A percentile compares a stretch with the other conserved stretches of the same genome.
phyloP scores from a whole-genome alignment of 2,888 invertebrate genomes.

The Mermis nigrescens region DNA sequence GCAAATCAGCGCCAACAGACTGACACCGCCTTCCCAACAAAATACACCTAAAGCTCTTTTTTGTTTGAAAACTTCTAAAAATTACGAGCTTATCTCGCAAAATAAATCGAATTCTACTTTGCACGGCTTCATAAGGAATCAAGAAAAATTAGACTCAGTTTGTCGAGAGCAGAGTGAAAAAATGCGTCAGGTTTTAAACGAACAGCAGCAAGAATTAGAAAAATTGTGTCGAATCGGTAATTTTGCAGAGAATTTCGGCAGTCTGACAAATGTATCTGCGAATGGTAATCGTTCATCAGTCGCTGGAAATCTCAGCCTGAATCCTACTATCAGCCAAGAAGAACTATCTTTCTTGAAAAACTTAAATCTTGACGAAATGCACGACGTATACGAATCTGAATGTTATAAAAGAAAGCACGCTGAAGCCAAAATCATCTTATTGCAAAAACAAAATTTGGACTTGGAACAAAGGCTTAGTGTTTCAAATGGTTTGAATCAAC shows the following conservation, averaged over 20 bases:
- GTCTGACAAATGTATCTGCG: not conserved
- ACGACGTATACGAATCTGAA: slow-evolving; percentile 1
- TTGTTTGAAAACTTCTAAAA: too few species aligned
- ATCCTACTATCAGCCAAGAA: not conserved
- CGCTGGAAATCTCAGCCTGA: too few species aligned
- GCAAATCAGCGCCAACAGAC: not conserved
- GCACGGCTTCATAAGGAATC: not conserved
- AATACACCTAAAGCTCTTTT: too few species aligned
- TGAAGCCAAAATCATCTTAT: not conserved
- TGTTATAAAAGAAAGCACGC: not conserved
- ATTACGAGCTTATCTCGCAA: too few species aligned
- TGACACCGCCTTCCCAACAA: not conserved
- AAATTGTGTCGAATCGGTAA: not conserved
- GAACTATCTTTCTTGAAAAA: not conserved
- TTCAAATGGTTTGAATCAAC: not conserved
- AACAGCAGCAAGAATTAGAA: not conserved
- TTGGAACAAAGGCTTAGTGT: not conserved
- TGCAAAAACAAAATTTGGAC: slow-evolving; percentile 5
- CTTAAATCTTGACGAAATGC: not conserved
- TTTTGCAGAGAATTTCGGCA: not conserved
- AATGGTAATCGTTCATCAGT: too few species aligned
- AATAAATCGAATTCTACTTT: not conserved
- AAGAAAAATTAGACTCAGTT: not conserved
- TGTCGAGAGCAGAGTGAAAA: not conserved
- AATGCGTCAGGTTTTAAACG: not conserved